Conservation (phyloP, 2,113 vertebrate genomes). For the Cryptomyrus ogoouensis region DNA sequence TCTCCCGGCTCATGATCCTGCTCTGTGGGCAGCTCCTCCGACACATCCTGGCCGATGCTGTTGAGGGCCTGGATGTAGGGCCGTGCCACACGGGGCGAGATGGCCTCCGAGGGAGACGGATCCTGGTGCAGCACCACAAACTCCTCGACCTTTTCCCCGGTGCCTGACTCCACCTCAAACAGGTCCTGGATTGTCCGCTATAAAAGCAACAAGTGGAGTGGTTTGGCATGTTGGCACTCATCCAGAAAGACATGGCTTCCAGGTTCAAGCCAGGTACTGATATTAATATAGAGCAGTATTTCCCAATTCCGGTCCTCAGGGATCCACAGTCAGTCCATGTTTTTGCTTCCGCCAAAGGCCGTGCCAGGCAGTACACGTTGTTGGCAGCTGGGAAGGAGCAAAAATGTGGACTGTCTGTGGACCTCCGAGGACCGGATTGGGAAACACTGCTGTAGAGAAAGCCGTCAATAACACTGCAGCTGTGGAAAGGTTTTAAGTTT, state of each 20-base stretch:
- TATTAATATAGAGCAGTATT: background rate
- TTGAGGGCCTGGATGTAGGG: slow-evolving; percentile 88
- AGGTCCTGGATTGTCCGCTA: slow-evolving; percentile 89
- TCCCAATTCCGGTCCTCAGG: background rate
- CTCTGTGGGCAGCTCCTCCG: slow-evolving; percentile 28
- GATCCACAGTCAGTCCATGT: background rate
- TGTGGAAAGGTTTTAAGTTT: background rate
- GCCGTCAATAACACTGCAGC: background rate
- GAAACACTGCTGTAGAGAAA: background rate
- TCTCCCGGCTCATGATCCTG: slow-evolving; percentile 36
- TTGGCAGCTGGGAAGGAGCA: background rate
- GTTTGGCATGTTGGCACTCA: background rate
- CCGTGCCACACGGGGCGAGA: slow-evolving; percentile 79
- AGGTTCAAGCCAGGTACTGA: background rate
- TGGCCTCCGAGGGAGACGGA: slow-evolving; percentile 77
- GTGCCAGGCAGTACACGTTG: background rate
- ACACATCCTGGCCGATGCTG: slow-evolving; percentile 68
- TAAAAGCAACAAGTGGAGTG: background rate
- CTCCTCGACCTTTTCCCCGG: slow-evolving; percentile 84
- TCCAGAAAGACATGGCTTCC: background rate
- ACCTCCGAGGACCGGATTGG: background rate
- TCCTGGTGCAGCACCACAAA: slow-evolving; percentile 89
- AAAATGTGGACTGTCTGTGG: background rate
- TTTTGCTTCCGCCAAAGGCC: background rate
- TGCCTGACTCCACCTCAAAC: slow-evolving; percentile 83